Conservation (phyloP, 2,888 invertebrate genomes). For the Hofmannophila pseudospretella region DNA sequence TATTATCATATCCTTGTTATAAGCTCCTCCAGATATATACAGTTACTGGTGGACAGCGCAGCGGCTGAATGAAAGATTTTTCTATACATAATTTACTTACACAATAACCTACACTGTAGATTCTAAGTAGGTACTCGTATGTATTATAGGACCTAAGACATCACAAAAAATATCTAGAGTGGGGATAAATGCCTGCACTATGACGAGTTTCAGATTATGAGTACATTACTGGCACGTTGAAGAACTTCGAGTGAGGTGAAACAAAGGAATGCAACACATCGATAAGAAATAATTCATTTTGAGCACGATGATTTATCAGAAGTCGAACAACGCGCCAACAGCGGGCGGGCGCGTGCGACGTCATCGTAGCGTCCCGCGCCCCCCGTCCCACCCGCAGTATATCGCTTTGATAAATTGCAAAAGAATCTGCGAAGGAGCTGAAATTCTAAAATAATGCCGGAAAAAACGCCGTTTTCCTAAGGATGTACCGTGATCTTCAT, state of each 20-base stretch:
- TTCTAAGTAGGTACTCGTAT: too few species aligned
- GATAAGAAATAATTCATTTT: constrained; percentile 55
- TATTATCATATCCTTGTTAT: constrained; percentile 51
- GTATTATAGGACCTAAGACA: too few species aligned
- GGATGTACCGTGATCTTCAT: constrained; percentile 5
- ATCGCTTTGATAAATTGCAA: constrained; percentile 64
- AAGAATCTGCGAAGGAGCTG: constrained; percentile 47
- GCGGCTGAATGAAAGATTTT: neutral
- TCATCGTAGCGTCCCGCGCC: constrained; percentile 40
- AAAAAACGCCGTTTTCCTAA: constrained; percentile 19
- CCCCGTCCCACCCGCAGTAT: constrained; percentile 45
- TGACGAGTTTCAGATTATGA: too few species aligned
- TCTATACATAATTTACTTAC: neutral
- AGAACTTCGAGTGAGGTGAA: constrained; percentile 19
- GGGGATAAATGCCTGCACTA: too few species aligned
- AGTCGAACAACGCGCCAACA: constrained; percentile 16
- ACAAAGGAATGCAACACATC: constrained; percentile 39
- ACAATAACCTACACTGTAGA: too few species aligned
- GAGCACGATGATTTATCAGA: constrained; percentile 60
- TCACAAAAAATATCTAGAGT: too few species aligned
- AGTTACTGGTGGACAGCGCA: constrained; percentile 11
- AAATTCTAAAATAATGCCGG: constrained; percentile 37
- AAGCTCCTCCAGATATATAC: constrained; percentile 40
- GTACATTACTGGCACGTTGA: too few species aligned
- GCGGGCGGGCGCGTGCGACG: constrained; percentile 41